phyloP scores from a whole-genome alignment of 2,797 vertebrate species.

The Alosa sapidissima region DNA sequence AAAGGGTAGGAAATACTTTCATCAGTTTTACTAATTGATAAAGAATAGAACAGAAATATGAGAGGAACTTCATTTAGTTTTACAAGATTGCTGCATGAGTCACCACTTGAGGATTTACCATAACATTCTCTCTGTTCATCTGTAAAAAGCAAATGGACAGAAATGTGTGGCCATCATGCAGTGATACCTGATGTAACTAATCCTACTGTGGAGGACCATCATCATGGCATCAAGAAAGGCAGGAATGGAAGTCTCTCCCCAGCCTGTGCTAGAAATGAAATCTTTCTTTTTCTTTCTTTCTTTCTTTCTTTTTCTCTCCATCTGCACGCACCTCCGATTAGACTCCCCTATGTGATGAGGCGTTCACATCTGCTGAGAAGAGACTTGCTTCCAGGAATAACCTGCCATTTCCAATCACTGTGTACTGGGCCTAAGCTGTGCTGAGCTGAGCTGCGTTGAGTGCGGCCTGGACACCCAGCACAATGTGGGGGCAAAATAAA shows the following conservation, averaged over 20 bases:
- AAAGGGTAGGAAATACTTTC: neutral
- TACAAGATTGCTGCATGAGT: neutral
- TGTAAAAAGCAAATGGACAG: neutral
- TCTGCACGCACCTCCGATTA: neutral
- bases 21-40: neutral
- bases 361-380: slow-evolving; percentile 32
- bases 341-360: slow-evolving; percentile 17
- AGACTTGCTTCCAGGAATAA: slow-evolving; percentile 38
- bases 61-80: neutral
- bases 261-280: neutral
- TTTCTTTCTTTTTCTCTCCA: neutral
- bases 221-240: neutral
- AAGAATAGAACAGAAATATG: neutral
- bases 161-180: neutral
- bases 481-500: neutral
- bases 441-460: slow-evolving; percentile 5
- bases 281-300: neutral
- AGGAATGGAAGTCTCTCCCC: neutral
- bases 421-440: slow-evolving; percentile 10
- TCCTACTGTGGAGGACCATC: neutral
- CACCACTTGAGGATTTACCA: neutral
- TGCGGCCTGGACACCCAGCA: neutral
- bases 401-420: slow-evolving; percentile 42
- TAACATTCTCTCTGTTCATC: neutral
- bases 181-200: neutral